These are phyloP conservation scores for Perccottus glenii DNA, from an alignment of 2,113 vertebrate species.

Conservation along the genomic window DNA sequence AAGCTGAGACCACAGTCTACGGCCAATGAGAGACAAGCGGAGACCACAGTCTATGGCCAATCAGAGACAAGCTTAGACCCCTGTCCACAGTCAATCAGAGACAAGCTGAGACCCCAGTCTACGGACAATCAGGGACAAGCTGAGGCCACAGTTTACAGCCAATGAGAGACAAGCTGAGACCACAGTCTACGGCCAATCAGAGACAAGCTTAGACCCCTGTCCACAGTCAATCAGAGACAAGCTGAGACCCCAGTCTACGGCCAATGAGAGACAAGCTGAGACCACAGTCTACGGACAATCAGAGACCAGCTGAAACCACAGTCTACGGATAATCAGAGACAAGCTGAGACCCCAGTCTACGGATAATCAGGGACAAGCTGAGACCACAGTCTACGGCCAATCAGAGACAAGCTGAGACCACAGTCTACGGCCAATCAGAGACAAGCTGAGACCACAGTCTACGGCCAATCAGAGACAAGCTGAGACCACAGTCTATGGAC, in stretches of 20 bases:
- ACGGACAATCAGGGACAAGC: neutral
- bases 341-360: slow-evolving; percentile 53
- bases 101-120: slow-evolving; percentile 53
- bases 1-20: neutral
- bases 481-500: neutral
- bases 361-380: neutral
- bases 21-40: neutral
- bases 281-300: neutral
- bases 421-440: neutral
- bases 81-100: neutral
- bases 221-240: neutral
- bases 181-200: neutral
- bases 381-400: neutral
- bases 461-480: neutral
- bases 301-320: neutral
- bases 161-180: neutral
- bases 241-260: slow-evolving; percentile 52
- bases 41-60: neutral
- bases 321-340: neutral
- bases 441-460: neutral
- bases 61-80: no score
- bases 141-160: neutral
- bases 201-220: no score
- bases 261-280: neutral
- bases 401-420: neutral